phyloP scores from a whole-genome alignment of 2,797 vertebrate genomes.

The Neosalanx taihuensis region DNA sequence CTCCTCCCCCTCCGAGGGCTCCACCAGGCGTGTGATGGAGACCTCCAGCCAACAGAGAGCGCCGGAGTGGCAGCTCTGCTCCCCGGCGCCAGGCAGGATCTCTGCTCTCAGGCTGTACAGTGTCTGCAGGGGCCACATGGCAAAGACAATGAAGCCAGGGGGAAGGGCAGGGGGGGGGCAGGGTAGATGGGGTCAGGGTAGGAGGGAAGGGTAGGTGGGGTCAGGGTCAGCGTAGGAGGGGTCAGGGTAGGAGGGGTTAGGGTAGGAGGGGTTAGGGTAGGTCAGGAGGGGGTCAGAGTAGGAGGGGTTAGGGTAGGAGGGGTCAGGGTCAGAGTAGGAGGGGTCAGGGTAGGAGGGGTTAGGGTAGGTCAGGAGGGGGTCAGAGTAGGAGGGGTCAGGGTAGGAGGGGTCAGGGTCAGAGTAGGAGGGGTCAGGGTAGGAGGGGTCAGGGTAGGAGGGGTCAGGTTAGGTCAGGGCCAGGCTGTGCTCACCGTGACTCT shows the following conservation, averaged over 20 bases:
- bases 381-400: not conserved
- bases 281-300: not conserved
- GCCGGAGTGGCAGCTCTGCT: conserved; percentile 85
- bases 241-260: not conserved
- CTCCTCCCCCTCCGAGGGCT: conserved; percentile 79
- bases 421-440: not conserved
- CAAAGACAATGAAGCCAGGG: too few relatives aligned
- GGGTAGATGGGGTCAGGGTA: too few relatives aligned
- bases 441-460: too few relatives aligned
- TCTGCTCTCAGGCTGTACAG: conserved; percentile 85
- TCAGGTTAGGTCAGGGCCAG: not conserved
- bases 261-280: not conserved
- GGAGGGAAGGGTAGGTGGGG: too few relatives aligned
- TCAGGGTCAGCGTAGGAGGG: too few relatives aligned
- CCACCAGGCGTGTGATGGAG: conserved; percentile 84
- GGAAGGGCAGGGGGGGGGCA: too few relatives aligned
- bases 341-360: too few relatives aligned
- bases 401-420: too few relatives aligned
- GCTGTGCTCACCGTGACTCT: conserved; percentile 77
- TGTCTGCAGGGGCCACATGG: conserved; percentile 71
- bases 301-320: too few relatives aligned
- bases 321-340: too few relatives aligned
- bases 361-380: not conserved
- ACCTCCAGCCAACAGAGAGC: conserved; percentile 89
- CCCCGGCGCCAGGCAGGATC: conserved; percentile 80